Base-by-base conservation (phyloP, 1,140 invertebrate genomes). In the Ephestia elutella region DNA sequence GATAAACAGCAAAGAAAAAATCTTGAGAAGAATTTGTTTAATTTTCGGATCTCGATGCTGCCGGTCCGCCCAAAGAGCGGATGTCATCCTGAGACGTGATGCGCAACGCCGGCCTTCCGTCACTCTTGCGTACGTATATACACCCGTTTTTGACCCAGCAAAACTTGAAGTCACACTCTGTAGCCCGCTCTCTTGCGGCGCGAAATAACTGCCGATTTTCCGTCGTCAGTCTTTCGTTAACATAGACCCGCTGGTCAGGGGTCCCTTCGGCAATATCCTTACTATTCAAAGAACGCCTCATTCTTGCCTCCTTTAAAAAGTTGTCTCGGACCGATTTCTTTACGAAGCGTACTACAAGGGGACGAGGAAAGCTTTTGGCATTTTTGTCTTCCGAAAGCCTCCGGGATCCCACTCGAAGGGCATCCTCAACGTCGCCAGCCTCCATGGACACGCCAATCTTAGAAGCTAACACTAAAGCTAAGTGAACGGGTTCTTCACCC, bases 401-500 rank as follows among this genome's bases (percentile, higher is more conserved):
- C 1, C 17, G 25, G 1, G 54, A 30, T 7, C 64, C 64, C 7
- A 35, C 57, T n/a, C 64, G 25, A 9, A 32, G 17, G 11, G 54
- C 59, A 9, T 56, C 49, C 5, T 56, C 56, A 2, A 62, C 10
- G 54, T 66, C 64, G 0, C 15, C 0, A 0, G 59, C 56, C 10
- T 56, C 32, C 0, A 62, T 1, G 0, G 51, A 30, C 25, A 62
- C 1, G 0, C 60, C 64, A 21, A 66, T 56, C 44, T 66, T 66
- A 2, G 19, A 11, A 0, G 64, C 64, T 0, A 54, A 49, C 0
- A 49, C 59, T 1, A 61, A 10, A n/a, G 51, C 54, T 8, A 62
- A 15, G 17, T 66, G 64, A 28, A 54, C 56, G 7, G 57, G 64
- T n/a, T 66, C 59, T n/a, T 66, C 64, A 30, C 56, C 55, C 13